phyloP scores from a whole-genome alignment of 2,888 invertebrate species.

The Carterocephalus palaemon region DNA sequence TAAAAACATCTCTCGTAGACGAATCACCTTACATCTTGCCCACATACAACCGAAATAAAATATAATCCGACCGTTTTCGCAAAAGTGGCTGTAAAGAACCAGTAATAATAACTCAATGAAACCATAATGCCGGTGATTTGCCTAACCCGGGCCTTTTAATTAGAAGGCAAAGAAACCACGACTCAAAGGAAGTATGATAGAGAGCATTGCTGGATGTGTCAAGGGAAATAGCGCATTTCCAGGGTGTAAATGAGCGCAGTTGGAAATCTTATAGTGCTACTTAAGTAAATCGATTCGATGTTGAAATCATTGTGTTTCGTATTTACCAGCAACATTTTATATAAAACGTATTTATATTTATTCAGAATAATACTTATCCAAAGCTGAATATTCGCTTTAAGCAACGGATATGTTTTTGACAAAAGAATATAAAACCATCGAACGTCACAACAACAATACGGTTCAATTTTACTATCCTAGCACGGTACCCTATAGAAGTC shows the following conservation, averaged over 20 bases:
- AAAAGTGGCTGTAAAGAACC: conserved; percentile 35
- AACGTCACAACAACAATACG: too few species aligned
- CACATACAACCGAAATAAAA: conserved; percentile 38
- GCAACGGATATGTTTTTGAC: too few species aligned
- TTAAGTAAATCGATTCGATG: too few species aligned
- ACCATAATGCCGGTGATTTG: conserved; percentile 58
- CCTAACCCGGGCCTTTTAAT: conserved; percentile 56
- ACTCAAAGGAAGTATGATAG: conserved; percentile 28
- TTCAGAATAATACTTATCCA: too few species aligned
- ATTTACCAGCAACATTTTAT: too few species aligned
- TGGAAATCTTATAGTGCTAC: not conserved
- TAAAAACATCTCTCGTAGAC: not conserved
- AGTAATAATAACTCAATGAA: conserved; percentile 56
- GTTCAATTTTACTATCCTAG: too few species aligned
- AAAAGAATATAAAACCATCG: too few species aligned
- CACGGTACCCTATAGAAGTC: too few species aligned
- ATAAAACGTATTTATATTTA: too few species aligned
- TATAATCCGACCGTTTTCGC: conserved; percentile 26
- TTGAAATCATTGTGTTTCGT: too few species aligned
- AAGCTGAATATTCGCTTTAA: too few species aligned
- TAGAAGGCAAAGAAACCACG: conserved; percentile 51
- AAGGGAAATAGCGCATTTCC: not conserved
- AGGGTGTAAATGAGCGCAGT: not conserved
- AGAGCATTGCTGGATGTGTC: conserved; percentile 9
- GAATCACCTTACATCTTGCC: not conserved